Percentiles rank a stretch among this genome's conserved stretches.
Conservation (phyloP, 2,888 invertebrate species). For the Cheilosia urbana region DNA sequence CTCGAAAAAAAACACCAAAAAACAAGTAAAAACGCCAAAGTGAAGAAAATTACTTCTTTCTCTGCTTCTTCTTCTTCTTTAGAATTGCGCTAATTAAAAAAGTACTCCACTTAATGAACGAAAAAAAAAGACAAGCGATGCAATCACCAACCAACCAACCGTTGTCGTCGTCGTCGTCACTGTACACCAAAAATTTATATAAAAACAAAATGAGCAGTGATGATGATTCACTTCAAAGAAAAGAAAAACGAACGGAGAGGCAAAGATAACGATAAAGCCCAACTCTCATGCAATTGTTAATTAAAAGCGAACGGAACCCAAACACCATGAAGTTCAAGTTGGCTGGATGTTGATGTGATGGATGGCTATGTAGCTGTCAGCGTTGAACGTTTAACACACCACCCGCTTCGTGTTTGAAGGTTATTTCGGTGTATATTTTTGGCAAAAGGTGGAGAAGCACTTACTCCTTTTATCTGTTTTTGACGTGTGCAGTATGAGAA, state of each 20-base stretch:
- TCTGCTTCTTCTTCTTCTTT: slow-evolving; percentile 39
- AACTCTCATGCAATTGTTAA: slow-evolving; percentile 54
- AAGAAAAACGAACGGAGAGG: not conserved
- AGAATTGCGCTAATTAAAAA: slow-evolving; percentile 64
- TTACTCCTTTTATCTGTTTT: not conserved
- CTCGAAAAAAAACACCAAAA: not conserved
- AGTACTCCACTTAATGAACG: slow-evolving; percentile 60
- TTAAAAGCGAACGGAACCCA: slow-evolving; percentile 47
- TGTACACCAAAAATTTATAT: slow-evolving; percentile 3
- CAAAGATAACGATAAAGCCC: slow-evolving; percentile 33
- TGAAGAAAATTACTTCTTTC: slow-evolving; percentile 21
- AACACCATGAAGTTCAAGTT: slow-evolving; percentile 28
- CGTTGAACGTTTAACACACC: not conserved
- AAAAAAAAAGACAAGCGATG: slow-evolving; percentile 13
- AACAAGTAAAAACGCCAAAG: not conserved
- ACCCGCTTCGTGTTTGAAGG: slow-evolving; percentile 33
- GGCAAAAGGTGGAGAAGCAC: not conserved
- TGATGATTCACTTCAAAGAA: slow-evolving; percentile 17
- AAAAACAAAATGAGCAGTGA: slow-evolving; percentile 2
- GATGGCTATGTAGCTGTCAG: slow-evolving; percentile 13
- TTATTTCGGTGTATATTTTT: slow-evolving; percentile 31
- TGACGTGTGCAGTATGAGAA: not conserved
- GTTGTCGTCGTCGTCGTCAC: not conserved
- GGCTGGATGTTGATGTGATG: slow-evolving; percentile 25
- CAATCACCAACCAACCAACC: slow-evolving; percentile 30